A percentile compares a stretch with the other conserved stretches of the same genome.
These are phyloP conservation scores for Chascanopsetta lugubris DNA, from an alignment of 2,113 vertebrate genomes.

Conservation along the genomic window DNA sequence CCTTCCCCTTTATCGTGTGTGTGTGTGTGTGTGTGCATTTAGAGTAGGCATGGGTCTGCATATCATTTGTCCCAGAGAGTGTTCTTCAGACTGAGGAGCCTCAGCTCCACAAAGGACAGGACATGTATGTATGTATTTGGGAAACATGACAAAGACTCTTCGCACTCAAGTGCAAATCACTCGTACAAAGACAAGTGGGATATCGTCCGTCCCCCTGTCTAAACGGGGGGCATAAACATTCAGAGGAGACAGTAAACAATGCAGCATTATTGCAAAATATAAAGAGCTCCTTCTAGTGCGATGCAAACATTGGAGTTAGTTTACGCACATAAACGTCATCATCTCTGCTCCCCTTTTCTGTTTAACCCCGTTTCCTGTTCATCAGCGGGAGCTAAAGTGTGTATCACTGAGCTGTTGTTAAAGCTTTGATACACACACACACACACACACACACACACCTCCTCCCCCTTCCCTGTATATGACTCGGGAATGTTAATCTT, in stretches of 20 bases:
- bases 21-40: conserved; percentile 28
- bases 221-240: too few relatives aligned
- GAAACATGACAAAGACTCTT: conserved; percentile 29
- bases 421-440: conserved; percentile 25
- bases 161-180: conserved; percentile 8
- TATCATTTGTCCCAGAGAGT: conserved; percentile 51
- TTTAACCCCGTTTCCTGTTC: conserved; percentile 24
- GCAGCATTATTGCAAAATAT: too few relatives aligned
- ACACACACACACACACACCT: conserved; percentile 11
- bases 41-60: conserved; percentile 37
- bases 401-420: conserved; percentile 51
- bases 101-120: conserved; percentile 4
- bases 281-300: too few relatives aligned
- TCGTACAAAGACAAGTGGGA: background rate
- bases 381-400: too few relatives aligned
- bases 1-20: conserved; percentile 21
- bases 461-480: conserved; percentile 16
- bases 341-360: too few relatives aligned
- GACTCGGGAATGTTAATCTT: conserved; percentile 72
- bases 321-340: too few relatives aligned
- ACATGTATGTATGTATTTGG: conserved; percentile 36
- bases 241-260: too few relatives aligned
- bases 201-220: background rate
- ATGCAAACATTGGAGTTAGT: too few relatives aligned
- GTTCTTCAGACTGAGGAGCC: conserved; percentile 26